These are phyloP conservation scores for Pocillopora verrucosa DNA, from an alignment of 64 coral and sea anemone species.

Conservation along the genomic window DNA sequence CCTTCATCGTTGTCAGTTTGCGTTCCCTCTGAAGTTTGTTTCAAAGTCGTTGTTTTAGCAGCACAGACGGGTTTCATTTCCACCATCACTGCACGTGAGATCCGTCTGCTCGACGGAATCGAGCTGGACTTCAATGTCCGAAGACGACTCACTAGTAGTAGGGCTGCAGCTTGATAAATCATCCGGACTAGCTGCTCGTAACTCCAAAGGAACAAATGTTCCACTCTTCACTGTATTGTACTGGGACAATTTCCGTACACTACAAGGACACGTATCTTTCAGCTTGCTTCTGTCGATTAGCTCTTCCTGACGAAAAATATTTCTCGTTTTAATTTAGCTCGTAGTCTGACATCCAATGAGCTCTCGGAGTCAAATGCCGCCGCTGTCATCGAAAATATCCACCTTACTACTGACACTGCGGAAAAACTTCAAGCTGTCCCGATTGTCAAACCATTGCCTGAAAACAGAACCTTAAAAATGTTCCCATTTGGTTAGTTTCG, in stretches of 20 bases:
- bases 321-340: conserved; percentile 85
- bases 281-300: conserved; percentile 78
- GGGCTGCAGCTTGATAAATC: conserved; percentile 55
- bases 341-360: conserved; percentile 92
- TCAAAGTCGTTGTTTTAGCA: conserved; percentile 10
- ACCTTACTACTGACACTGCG: conserved; percentile 58
- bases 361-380: conserved; percentile 83
- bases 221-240: too few species aligned
- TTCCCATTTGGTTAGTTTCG: background rate
- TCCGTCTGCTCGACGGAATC: conserved; percentile 5
- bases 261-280: too few species aligned
- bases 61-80: conserved; percentile 80
- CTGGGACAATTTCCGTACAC: too few species aligned
- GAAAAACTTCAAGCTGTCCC: conserved; percentile 79
- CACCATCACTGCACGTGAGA: conserved; percentile 65
- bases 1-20: conserved; percentile 72
- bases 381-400: conserved; percentile 61
- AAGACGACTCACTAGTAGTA: conserved; percentile 68
- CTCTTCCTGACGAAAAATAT: conserved; percentile 77
- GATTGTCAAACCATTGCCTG: conserved; percentile 84
- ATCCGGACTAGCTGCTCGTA: conserved; percentile 35
- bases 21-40: conserved; percentile 76
- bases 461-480: conserved; percentile 37
- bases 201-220: too few species aligned
- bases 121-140: conserved; percentile 60